These are phyloP conservation scores for Scrobipalpa costella DNA, from an alignment of 2,888 invertebrate species.

Conservation along the genomic window DNA sequence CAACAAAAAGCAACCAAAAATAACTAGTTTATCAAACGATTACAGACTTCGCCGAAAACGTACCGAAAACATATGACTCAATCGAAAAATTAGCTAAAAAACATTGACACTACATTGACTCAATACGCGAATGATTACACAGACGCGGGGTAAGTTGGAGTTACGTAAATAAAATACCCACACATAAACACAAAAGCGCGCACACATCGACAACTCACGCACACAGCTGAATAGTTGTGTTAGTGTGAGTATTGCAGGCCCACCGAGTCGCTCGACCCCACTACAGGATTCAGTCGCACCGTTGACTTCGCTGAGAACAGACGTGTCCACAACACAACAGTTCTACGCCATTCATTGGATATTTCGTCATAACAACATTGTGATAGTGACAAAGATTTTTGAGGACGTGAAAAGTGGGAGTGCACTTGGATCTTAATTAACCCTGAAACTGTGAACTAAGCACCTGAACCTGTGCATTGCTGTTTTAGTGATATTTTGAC, in stretches of 20 bases:
- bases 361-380: conserved; percentile 78
- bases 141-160: conserved; percentile 61
- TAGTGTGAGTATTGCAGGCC: conserved; percentile 64
- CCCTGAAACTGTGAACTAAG: conserved; percentile 61
- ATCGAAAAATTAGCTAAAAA: conserved; percentile 71
- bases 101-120: conserved; percentile 72
- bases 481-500: conserved; percentile 70
- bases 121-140: conserved; percentile 73
- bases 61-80: conserved; percentile 73
- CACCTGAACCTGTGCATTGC: conserved; percentile 58
- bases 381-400: conserved; percentile 70
- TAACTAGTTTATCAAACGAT: conserved; percentile 53
- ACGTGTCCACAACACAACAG: conserved; percentile 61
- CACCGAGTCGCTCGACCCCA: conserved; percentile 72
- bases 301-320: conserved; percentile 60
- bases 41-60: conserved; percentile 54
- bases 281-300: conserved; percentile 77
- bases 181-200: conserved; percentile 37
- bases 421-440: conserved; percentile 55
- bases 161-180: conserved; percentile 77
- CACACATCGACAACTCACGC: conserved; percentile 42
- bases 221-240: conserved; percentile 44
- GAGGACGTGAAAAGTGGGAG: conserved; percentile 75
- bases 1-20: conserved; percentile 49
- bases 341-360: conserved; percentile 66